Evolutionary conservation across 2,113 vertebrate species (phyloP).

Genomic region (Scatophagus argus): DNA sequence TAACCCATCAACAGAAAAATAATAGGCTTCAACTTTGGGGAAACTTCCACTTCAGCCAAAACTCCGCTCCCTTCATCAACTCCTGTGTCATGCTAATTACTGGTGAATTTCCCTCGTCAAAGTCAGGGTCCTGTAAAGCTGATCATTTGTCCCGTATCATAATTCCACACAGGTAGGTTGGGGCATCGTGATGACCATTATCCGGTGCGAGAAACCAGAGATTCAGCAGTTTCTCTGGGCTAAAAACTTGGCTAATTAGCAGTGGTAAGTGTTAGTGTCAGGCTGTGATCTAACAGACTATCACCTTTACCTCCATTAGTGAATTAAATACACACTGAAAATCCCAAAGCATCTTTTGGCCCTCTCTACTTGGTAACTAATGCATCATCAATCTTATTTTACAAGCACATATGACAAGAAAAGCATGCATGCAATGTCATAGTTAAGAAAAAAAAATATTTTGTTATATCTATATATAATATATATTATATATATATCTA

Average conservation of each 20-base stretch:
- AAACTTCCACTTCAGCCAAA: slow-evolving; percentile 71
- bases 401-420: not conserved
- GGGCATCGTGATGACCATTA: slow-evolving; percentile 85
- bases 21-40: slow-evolving; percentile 69
- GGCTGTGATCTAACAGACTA: slow-evolving; percentile 78
- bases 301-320: slow-evolving; percentile 86
- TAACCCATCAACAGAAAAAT: slow-evolving; percentile 75
- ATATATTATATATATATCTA: no score
- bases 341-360: slow-evolving; percentile 60
- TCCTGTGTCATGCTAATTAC: slow-evolving; percentile 80
- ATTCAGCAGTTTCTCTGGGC: slow-evolving; percentile 89
- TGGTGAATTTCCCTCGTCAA: slow-evolving; percentile 85
- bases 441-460: slow-evolving; percentile 15
- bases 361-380: slow-evolving; percentile 51
- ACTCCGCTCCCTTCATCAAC: slow-evolving; percentile 82
- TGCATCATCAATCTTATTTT: slow-evolving; percentile 31
- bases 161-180: slow-evolving; percentile 85
- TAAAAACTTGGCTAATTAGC: slow-evolving; percentile 90
- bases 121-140: slow-evolving; percentile 82
- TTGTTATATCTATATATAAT: no score
- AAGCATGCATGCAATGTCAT: not conserved
- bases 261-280: slow-evolving; percentile 83
- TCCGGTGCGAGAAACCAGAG: slow-evolving; percentile 81
- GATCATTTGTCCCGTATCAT: slow-evolving; percentile 89
- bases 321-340: slow-evolving; percentile 75